Percentiles rank a stretch among this genome's conserved stretches.
Evolutionary conservation across 2,113 vertebrate species (phyloP).

Genomic region (Cygnus atratus): DNA sequence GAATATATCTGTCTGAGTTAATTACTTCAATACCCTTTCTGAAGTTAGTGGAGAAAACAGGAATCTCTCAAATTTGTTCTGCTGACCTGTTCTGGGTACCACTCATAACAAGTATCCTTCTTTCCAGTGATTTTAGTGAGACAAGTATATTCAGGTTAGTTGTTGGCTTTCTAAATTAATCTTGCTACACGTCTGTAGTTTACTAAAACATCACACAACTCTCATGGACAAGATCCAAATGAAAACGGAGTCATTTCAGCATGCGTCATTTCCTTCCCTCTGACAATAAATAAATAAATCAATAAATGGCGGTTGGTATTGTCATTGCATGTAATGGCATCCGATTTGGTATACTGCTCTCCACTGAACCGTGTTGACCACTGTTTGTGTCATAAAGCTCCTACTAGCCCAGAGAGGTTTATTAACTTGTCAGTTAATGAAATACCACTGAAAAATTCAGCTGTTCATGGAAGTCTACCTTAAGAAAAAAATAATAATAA

Average conservation of each 20-base stretch:
- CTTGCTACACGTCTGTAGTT: background rate
- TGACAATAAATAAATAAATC: background rate
- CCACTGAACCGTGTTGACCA: background rate
- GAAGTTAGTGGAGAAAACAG: background rate
- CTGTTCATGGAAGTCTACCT: background rate
- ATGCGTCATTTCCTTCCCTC: background rate
- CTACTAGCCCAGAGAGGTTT: background rate
- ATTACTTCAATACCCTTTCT: background rate
- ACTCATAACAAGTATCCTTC: background rate
- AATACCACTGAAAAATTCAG: background rate
- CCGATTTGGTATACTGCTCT: background rate
- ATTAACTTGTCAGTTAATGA: background rate
- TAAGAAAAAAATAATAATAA: background rate
- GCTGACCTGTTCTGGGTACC: background rate
- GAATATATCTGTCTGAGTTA: background rate
- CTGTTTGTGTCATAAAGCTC: background rate
- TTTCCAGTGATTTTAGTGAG: background rate
- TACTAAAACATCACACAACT: background rate
- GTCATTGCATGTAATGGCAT: background rate
- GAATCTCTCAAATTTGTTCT: background rate
- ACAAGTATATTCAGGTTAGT: background rate
- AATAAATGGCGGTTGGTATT: background rate
- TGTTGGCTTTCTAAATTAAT: background rate
- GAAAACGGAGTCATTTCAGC: background rate
- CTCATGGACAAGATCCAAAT: background rate